Base-by-base conservation (phyloP, 2,888 invertebrate species). In the Acronicta leporina region DNA sequence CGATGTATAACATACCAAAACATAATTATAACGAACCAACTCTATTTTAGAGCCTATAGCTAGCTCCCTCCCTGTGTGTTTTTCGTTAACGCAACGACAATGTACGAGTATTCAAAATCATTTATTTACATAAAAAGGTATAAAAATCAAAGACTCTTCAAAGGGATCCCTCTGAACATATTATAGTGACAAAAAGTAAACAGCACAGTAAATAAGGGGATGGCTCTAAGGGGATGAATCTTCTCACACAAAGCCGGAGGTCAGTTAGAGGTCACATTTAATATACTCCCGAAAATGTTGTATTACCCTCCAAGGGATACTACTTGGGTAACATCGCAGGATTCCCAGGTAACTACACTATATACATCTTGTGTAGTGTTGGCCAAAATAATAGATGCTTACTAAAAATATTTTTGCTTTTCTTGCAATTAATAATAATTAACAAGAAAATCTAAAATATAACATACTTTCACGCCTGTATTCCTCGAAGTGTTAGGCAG, bases 231-330 rank as follows among this genome's bases (percentile, higher is more conserved):
- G 58, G 80, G 81, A 61, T 65, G 80, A 81, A 81, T 82, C 78
- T 79, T 75, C 67, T 63, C 64, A 68, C 63, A 79, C 79, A 81
- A 82, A 69, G 68, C 67, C 63, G 68, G 72, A 69, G 86, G 85
- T 84, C 82, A 86, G 79, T 73, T 67, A 66, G 75, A 80, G 81
- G 87, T 84, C 83, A 79, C 79, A 80, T 79, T 81, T 85, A 84
- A 86, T 85, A 82, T 81, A 83, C 81, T 83, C 77, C 49, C 78
- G 72, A 73, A 77, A 77, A 83, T 83, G 81, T 83, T 81, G 79
- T 83, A 85, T 86, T 78, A 82, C 83, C 70, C 87, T 82, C 87
- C 20, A 46, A 73, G 85, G 86, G 71, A 80, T 78, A 60, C 75
- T 77, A 62, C 77, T 74, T 76, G 76, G 71, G 61, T 59, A 73